A percentile compares a stretch with the other conserved stretches of the same genome.
Evolutionary conservation across 1,140 invertebrate genomes (phyloP).

Genomic region (Drosophila equinoxialis): DNA sequence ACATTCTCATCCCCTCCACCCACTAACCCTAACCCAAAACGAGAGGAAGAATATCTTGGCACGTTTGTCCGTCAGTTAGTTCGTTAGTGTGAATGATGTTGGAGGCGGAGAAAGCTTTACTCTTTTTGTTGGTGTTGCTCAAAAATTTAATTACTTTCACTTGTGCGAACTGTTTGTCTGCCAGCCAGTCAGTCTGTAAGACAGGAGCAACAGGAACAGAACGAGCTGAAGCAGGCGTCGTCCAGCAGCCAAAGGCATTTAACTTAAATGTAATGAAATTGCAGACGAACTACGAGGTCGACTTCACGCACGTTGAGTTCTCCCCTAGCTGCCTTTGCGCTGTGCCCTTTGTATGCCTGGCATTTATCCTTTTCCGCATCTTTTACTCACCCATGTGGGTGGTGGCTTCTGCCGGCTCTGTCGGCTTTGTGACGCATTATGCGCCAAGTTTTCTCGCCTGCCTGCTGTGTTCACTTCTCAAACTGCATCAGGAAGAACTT

Average conservation of each 20-base stretch:
- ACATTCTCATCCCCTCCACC: neutral
- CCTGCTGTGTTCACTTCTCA: constrained; percentile 26
- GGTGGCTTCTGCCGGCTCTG: constrained; percentile 3
- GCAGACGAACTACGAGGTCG: constrained; percentile 41
- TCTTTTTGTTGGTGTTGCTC: constrained; percentile 36
- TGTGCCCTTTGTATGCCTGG: constrained; percentile 8
- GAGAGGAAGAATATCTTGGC: constrained; percentile 20
- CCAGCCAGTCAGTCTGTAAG: neutral
- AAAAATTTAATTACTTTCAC: constrained; percentile 82
- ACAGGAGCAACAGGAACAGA: constrained; percentile 27
- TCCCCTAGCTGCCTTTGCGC: constrained; percentile 1
- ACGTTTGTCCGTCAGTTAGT: constrained; percentile 58
- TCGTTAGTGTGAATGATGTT: constrained; percentile 71
- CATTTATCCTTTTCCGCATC: constrained; percentile 10
- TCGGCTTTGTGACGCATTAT: constrained; percentile 59
- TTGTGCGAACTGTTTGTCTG: constrained; percentile 74
- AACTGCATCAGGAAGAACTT: constrained; percentile 53
- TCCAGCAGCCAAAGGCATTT: constrained; percentile 65
- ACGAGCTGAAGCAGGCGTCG: neutral
- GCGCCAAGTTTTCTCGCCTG: constrained; percentile 60
- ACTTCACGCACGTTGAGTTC: constrained; percentile 54
- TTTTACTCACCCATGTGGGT: constrained; percentile 36
- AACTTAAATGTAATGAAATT: constrained; percentile 78
- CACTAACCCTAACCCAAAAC: neutral
- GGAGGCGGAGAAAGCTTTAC: constrained; percentile 14